phyloP scores from a whole-genome alignment of 2,888 invertebrate genomes.

The Microdon myrmicae region DNA sequence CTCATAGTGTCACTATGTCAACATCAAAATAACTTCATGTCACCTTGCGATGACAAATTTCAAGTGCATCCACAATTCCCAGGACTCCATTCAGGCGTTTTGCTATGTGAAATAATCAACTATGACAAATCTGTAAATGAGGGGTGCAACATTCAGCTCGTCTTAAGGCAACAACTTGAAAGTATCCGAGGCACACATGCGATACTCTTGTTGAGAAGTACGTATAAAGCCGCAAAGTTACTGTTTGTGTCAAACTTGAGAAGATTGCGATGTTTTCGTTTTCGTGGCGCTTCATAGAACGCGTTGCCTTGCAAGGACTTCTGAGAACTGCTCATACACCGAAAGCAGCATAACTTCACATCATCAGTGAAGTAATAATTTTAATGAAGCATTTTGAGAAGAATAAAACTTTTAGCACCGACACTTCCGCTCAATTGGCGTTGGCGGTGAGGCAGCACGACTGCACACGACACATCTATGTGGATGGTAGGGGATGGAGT shows the following conservation, averaged over 20 bases:
- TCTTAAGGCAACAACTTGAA: background rate
- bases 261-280: slow-evolving; percentile 46
- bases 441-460: slow-evolving; percentile 2
- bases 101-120: background rate
- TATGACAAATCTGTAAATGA: slow-evolving; percentile 39
- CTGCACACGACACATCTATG: slow-evolving; percentile 48
- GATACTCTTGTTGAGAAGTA: slow-evolving; percentile 23
- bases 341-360: slow-evolving; percentile 39
- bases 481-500: too few species aligned
- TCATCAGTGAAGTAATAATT: slow-evolving; percentile 45
- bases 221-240: slow-evolving; percentile 38
- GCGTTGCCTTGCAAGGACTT: slow-evolving; percentile 4
- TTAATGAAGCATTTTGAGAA: slow-evolving; percentile 51
- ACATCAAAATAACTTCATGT: slow-evolving; percentile 42
- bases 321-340: slow-evolving; percentile 22
- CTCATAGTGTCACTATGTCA: slow-evolving; percentile 44
- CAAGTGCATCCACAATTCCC: slow-evolving; percentile 8
- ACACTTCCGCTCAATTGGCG: slow-evolving; percentile 51
- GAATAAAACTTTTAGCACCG: slow-evolving; percentile 49
- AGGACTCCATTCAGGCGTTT: background rate
- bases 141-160: background rate
- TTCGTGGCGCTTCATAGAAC: slow-evolving; percentile 2
- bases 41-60: slow-evolving; percentile 45
- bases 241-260: slow-evolving; percentile 36
- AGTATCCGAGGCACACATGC: background rate